These are phyloP conservation scores for Morpho helenor DNA, from an alignment of 2,888 invertebrate genomes.

Conservation along the genomic window DNA sequence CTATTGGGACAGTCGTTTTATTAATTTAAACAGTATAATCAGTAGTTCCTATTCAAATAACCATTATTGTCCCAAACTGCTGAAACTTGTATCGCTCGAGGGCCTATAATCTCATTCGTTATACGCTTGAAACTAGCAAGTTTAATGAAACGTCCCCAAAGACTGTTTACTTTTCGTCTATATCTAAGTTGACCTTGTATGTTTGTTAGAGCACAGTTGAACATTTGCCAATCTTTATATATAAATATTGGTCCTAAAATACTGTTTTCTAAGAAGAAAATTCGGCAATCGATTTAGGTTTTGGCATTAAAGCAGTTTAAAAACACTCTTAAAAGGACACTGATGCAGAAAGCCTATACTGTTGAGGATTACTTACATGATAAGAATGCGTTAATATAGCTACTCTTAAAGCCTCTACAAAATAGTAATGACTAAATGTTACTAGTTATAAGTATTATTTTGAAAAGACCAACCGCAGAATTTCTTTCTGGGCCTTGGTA, in stretches of 20 bases:
- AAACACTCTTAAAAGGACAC: too few species aligned
- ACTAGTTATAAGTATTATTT: too few species aligned
- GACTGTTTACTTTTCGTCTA: conserved; percentile 49
- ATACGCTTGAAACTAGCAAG: conserved; percentile 56
- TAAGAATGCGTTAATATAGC: too few species aligned
- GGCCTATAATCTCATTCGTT: conserved; percentile 60
- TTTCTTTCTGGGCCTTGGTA: too few species aligned
- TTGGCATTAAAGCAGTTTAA: too few species aligned
- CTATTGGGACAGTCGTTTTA: conserved; percentile 1
- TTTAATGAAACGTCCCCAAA: conserved; percentile 52
- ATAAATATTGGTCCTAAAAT: conserved; percentile 1
- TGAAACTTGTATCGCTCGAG: conserved; percentile 56
- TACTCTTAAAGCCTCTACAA: too few species aligned
- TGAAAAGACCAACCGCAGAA: too few species aligned
- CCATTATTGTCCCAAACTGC: conserved; percentile 62
- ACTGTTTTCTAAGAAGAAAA: too few species aligned
- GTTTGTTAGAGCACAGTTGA: conserved; percentile 11
- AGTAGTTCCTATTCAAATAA: conserved; percentile 62
- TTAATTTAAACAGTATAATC: conserved; percentile 19
- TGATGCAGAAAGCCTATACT: too few species aligned
- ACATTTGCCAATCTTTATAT: conserved; percentile 11
- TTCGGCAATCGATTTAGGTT: too few species aligned
- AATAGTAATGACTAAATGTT: too few species aligned
- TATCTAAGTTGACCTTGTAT: conserved; percentile 29
- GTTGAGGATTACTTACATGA: too few species aligned